phyloP scores from a whole-genome alignment of 2,797 vertebrate species.

The Arnoldichthys spilopterus region DNA sequence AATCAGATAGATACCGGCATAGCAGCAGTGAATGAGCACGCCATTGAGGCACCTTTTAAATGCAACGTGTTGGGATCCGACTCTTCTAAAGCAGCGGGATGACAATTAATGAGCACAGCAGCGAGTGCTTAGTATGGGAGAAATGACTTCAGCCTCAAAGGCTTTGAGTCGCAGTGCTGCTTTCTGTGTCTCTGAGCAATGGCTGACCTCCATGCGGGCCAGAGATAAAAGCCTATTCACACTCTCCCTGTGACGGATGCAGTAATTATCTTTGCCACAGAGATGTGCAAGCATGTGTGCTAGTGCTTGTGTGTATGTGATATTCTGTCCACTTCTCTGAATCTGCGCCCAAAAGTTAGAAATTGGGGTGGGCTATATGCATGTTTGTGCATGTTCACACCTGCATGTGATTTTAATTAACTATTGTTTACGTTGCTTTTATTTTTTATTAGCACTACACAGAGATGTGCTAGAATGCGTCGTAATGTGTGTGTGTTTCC shows the following conservation, averaged over 20 bases:
- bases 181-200: conserved; percentile 32
- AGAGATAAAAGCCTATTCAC: conserved; percentile 49
- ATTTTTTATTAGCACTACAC: conserved; percentile 24
- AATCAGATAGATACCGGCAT: conserved; percentile 9
- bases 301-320: conserved; percentile 15
- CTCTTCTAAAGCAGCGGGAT: conserved; percentile 24
- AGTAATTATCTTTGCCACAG: conserved; percentile 41
- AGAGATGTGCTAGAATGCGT: too few species aligned
- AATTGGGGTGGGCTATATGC: too few species aligned
- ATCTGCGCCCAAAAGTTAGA: too few species aligned
- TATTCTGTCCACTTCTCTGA: conserved; percentile 30
- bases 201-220: conserved; percentile 44
- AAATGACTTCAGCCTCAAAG: conserved; percentile 31
- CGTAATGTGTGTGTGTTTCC: conserved; percentile 6
- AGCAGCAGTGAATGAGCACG: background rate
- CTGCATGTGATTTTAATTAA: conserved; percentile 29
- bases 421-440: conserved; percentile 11
- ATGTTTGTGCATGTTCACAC: background rate
- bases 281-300: conserved; percentile 17
- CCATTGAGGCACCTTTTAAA: conserved; percentile 24
- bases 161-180: conserved; percentile 16
- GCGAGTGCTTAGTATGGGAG: conserved; percentile 32
- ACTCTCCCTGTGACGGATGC: conserved; percentile 25
- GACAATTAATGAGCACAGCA: conserved; percentile 33
- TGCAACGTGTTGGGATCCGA: conserved; percentile 1